Base-by-base conservation (phyloP, 2,797 vertebrate genomes). In the Acipenser oxyrinchus region DNA sequence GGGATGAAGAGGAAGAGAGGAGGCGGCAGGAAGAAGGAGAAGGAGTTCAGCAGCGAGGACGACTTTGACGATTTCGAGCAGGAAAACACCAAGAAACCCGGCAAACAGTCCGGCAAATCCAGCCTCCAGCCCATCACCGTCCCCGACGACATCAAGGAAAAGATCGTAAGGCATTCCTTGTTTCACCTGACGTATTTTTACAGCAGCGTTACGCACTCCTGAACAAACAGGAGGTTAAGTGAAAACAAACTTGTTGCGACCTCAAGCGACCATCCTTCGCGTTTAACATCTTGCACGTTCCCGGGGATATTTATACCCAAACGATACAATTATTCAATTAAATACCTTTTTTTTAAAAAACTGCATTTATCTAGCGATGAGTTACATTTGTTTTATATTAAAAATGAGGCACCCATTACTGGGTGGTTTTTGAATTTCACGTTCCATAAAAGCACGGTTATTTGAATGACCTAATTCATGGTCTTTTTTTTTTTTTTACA, bases 21-120 rank as follows among this genome's bases (percentile, higher is more conserved):
- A 10, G 80, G 83, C 0, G 83, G 84, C 5, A 89, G 87, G 53
- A 87, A 84, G 78, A 92, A 90, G 76, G 90, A 92, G 53, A 67
- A 88, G 6, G 90, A 92, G 64, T 91, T 92, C 69, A 92, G 90
- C 64, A 91, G 89, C 1, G 90, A 92, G 0, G 90, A 92, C 2
- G 90, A 92, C 66, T 90, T 92, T 18, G 89, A 92, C 70, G 82
- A 84, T 60, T 90, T 72, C 6, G 89, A 92, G 69, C 89, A 91
- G 73, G 90, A 92, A 76, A 91, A 91, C 78, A 85, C 88, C 71
- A 92, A 91, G 80, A 92, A 91, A 72, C 79, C 87, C 0, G 88
- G 89, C 8, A 88, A 83, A 52, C 82, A 84, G 1, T 70, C 84
- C 0, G 50, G 82, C 49, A 91, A 90, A 79, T 75, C 86, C 0